Evolutionary conservation across 2,113 vertebrate species (phyloP), one percentile per base, ranked within the genome.

Genomic region (Phainopepla nitens): DNA sequence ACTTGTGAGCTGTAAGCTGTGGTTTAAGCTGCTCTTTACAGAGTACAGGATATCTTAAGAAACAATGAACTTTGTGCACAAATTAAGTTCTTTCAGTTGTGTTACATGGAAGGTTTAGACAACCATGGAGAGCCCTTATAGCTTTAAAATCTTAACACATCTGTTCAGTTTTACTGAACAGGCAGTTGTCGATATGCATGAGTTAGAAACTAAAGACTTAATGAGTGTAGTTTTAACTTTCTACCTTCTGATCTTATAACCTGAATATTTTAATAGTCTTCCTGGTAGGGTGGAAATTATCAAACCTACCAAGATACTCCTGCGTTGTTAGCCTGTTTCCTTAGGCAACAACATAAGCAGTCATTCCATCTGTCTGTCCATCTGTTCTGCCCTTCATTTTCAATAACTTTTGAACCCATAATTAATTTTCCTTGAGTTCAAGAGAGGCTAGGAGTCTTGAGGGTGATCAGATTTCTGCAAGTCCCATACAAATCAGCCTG

Each of bases 291-390:
- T 79, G 20, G 17, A 58, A 86, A 81, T 88, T 87, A 90, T 35
- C 76, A 83, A 93, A 96, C 44, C 68, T 90, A 70, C 21, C 39
- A 51, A 92, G 86, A 70, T 83, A 58, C 39, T 92, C 60, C 72
- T 81, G 54, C 21, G 3, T 51, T 90, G 79, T 93, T 95, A 96
- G 81, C 78, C 50, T 82, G 78, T 94, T 97, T 93, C 85, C 72
- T 93, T 93, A 87, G 76, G 91, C 93, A 94, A 87, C 80, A 82
- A 84, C 82, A 75, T 79, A 91, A 93, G 85, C 87, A 94, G 54
- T 95, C 88, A 75, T 89, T 90, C 92, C 96, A 96, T 96, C 94
- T 96, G 94, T 42, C 88, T 96, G 96, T 94, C 79, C 95, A 94
- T 93, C 95, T 96, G 94, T 96, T 96, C 86, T 93, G 86, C 90